Conservation (phyloP, 1,140 invertebrate genomes). For the Aporrectodea caliginosa region DNA sequence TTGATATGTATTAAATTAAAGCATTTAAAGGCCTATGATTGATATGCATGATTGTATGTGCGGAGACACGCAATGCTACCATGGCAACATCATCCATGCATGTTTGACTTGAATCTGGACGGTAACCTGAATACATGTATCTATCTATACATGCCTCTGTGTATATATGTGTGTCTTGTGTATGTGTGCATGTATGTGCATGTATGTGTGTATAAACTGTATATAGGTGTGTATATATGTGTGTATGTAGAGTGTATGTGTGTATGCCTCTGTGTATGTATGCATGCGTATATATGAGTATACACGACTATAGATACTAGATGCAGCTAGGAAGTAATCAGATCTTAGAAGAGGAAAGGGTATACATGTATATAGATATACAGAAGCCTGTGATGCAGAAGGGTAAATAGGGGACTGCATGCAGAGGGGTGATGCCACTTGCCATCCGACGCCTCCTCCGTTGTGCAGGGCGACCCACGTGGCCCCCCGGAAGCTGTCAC, state of each 20-base stretch:
- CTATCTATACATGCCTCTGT: neutral
- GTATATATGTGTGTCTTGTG: neutral
- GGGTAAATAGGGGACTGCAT: neutral
- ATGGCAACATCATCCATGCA: too few relatives aligned
- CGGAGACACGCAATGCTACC: too few relatives aligned
- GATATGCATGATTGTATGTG: too few relatives aligned
- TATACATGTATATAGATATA: neutral
- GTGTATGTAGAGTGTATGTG: too few relatives aligned
- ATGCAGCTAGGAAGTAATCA: neutral
- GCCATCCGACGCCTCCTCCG: constrained; percentile 69
- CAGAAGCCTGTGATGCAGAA: neutral
- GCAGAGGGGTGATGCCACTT: constrained; percentile 33
- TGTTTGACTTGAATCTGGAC: neutral
- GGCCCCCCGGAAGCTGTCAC: constrained; percentile 66
- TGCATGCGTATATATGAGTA: constrained; percentile 1
- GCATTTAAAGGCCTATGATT: too few relatives aligned
- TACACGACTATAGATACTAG: constrained; percentile 10
- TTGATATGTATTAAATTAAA: too few relatives aligned
- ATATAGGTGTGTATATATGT: neutral
- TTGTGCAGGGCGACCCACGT: constrained; percentile 71
- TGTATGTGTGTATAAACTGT: neutral
- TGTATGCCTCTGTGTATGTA: neutral
- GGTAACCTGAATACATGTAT: neutral
- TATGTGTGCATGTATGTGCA: neutral
- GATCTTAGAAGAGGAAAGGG: neutral